Base-by-base conservation (phyloP, 2,113 vertebrate genomes). In the Neofelis nebulosa region DNA sequence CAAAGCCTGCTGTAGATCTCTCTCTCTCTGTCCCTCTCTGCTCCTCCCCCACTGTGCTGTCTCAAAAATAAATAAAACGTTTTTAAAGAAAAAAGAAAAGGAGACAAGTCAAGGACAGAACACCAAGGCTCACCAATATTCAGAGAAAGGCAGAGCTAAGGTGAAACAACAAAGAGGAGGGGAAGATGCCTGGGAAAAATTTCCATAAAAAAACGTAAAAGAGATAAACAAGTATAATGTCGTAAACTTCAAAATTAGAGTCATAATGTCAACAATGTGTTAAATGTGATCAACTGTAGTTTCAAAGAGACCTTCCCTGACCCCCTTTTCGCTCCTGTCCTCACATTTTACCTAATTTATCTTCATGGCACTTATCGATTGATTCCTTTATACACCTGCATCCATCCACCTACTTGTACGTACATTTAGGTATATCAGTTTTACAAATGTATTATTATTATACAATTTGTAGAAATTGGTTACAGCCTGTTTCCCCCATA, bases 241-340 rank as follows among this genome's bases (percentile, higher is more conserved):
- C 38, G 73, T 69, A 66, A 69, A 36, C 41, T 89, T 98, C 36
- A 88, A 83, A 92, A 31, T 55, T 95, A 92, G 15, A 61, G 33
- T 82, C 36, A 92, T 50, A 45, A 78, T 74, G 33, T 55, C 68
- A 95, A 71, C 0, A 4, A 5, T 41, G 9, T 74, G 5, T 89
- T 78, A 83, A 89, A 84, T 66, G n/a, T 76, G 50, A 83, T 84
- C 63, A 71, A 52, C 1, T 8, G 23, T 3, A 66, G 1, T 21
- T 29, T 94, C 25, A 55, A 52, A n/a, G 13, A 88, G 27, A 21
- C 4, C 61, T 94, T 89, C 45, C 23, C 31, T 78, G 19, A 87
- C 2, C 3, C 19, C 1, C 45, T 69, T 83, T 18, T 94, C 41
- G 80, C 21, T 68, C 31, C 10, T 52, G 38, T 25, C 5, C 16